Percentiles rank a stretch among this genome's conserved stretches.
Conservation (phyloP, 2,113 vertebrate genomes). For the Chionis minor region DNA sequence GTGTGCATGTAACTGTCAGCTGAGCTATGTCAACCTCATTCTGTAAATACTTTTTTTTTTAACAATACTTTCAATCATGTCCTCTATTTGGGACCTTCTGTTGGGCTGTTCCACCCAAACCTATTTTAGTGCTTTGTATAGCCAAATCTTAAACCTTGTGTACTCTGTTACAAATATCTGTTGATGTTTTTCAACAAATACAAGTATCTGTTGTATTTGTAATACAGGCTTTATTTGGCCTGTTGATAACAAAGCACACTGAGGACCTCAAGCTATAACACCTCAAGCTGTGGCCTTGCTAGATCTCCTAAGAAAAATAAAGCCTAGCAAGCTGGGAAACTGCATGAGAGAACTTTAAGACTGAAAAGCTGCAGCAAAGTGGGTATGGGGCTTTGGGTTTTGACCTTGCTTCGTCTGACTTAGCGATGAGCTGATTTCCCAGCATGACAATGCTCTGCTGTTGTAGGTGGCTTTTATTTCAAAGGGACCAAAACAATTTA, state of each 20-base stretch:
- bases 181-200: too few relatives aligned
- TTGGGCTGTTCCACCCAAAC: background rate
- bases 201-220: too few relatives aligned
- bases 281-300: background rate
- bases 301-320: background rate
- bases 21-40: background rate
- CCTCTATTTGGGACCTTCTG: background rate
- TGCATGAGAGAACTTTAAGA: background rate
- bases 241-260: background rate
- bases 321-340: background rate
- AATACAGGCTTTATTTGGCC: background rate
- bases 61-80: background rate
- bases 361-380: background rate
- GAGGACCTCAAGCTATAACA: background rate
- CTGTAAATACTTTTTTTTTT: constrained; percentile 3
- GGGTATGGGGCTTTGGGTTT: background rate
- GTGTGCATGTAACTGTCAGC: background rate
- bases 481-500: background rate
- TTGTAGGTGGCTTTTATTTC: background rate
- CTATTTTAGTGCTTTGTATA: background rate
- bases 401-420: background rate
- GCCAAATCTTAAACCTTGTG: background rate
- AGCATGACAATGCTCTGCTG: background rate
- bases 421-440: background rate
- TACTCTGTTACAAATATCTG: background rate